phyloP scores from a whole-genome alignment of 2,888 invertebrate genomes.

The Thera britannica region DNA sequence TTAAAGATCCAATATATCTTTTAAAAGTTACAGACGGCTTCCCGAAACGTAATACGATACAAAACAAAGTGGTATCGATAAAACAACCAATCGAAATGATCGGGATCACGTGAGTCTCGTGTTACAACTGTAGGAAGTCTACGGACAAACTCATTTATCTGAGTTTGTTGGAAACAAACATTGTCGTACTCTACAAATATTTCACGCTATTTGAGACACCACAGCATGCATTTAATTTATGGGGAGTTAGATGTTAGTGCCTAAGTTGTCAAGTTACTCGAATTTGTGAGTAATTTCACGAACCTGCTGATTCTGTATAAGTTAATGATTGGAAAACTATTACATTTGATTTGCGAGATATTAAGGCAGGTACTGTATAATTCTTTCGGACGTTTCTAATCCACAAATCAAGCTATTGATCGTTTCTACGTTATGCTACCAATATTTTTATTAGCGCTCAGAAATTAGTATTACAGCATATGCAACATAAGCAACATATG shows the following conservation, averaged over 20 bases:
- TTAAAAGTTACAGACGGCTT: background rate
- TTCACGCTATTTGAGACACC: conserved; percentile 11
- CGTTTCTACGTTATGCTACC: too few species aligned
- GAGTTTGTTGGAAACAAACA: conserved; percentile 24
- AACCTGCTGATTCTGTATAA: too few species aligned
- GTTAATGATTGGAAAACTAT: too few species aligned
- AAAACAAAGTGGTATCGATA: conserved; percentile 9
- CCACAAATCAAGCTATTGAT: too few species aligned
- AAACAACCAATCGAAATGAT: conserved; percentile 12
- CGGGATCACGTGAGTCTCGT: conserved; percentile 12
- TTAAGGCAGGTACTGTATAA: too few species aligned
- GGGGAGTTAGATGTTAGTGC: background rate
- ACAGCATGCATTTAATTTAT: conserved; percentile 1
- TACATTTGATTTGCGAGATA: too few species aligned
- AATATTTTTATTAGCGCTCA: too few species aligned
- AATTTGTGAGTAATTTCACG: background rate
- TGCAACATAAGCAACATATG: too few species aligned
- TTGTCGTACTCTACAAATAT: conserved; percentile 19
- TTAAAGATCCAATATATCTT: background rate
- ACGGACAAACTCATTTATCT: conserved; percentile 27
- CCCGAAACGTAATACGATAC: background rate
- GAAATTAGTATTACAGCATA: too few species aligned
- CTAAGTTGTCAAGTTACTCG: background rate
- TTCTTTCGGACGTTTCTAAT: too few species aligned
- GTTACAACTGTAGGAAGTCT: conserved; percentile 12